Percentiles rank a stretch among this genome's conserved stretches.
These are phyloP conservation scores for Trypoxylus dichotomus DNA, from an alignment of 1,140 invertebrate species.

Conservation along the genomic window DNA sequence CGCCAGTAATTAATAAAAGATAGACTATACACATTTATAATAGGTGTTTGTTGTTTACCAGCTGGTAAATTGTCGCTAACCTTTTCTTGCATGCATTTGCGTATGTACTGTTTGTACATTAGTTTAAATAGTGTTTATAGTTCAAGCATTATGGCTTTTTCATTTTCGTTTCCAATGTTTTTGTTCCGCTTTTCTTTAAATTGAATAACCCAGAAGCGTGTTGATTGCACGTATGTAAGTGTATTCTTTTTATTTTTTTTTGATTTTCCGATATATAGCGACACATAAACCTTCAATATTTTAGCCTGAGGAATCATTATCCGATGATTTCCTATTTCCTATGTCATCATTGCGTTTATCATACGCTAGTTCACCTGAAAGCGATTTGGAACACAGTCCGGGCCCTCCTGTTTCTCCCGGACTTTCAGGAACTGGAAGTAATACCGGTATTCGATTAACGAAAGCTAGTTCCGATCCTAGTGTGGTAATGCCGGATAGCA, in stretches of 20 bases:
- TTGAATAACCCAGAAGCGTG: no score
- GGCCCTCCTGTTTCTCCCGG: conserved; percentile 63
- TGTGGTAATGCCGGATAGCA: conserved; percentile 69
- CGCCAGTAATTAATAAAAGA: no score
- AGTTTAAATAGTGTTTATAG: no score
- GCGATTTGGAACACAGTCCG: conserved; percentile 85
- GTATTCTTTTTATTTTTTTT: not conserved
- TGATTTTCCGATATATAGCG: not conserved
- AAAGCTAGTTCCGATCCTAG: conserved; percentile 89
- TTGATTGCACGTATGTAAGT: not conserved
- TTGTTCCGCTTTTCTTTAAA: no score
- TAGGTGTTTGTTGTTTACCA: no score
- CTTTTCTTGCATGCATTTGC: no score
- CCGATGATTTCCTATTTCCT: conserved; percentile 96
- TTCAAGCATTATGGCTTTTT: no score
- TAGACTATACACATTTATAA: no score
- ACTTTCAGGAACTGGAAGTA: conserved; percentile 45
- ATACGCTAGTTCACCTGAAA: conserved; percentile 94
- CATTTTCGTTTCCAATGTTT: no score
- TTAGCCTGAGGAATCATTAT: conserved; percentile 81
- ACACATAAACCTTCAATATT: conserved; percentile 41
- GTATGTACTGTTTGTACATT: no score
- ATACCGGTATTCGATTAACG: conserved; percentile 63
- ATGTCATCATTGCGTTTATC: conserved; percentile 91
- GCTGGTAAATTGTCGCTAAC: no score